These are phyloP conservation scores for Melieria omissa DNA, from an alignment of 2,888 invertebrate genomes.

Conservation along the genomic window DNA sequence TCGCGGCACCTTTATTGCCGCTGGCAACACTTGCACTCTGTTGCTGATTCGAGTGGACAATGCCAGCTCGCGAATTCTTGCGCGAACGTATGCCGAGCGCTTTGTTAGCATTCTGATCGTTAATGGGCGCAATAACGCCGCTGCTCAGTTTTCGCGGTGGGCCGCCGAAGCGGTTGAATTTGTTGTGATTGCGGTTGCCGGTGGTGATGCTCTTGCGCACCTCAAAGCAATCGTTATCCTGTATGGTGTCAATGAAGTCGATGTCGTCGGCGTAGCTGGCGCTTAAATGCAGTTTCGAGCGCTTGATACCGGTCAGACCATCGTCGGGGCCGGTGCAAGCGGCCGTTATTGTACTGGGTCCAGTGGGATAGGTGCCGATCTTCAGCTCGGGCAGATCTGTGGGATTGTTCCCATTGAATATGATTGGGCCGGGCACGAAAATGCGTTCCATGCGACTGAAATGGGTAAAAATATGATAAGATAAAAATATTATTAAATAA, in stretches of 20 bases:
- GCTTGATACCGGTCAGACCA: conserved; percentile 80
- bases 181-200: conserved; percentile 51
- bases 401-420: conserved; percentile 78
- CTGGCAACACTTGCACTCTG: conserved; percentile 19
- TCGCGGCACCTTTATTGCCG: conserved; percentile 3
- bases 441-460: conserved; percentile 62
- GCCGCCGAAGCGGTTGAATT: conserved; percentile 55
- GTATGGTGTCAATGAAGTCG: conserved; percentile 75
- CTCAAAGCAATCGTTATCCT: conserved; percentile 63
- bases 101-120: conserved; percentile 57
- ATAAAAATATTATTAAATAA: too few species aligned
- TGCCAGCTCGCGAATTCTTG: conserved; percentile 61
- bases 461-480: conserved; percentile 10
- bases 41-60: conserved; percentile 47
- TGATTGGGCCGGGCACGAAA: conserved; percentile 61
- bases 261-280: conserved; percentile 75
- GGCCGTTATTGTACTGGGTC: conserved; percentile 72
- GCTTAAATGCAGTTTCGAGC: conserved; percentile 74
- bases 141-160: conserved; percentile 43
- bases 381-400: conserved; percentile 77
- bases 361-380: conserved; percentile 69
- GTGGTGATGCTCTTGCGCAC: conserved; percentile 60
- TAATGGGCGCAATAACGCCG: conserved; percentile 46
- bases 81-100: conserved; percentile 58
- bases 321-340: conserved; percentile 86